Evolutionary conservation across 1,140 invertebrate genomes (phyloP), one percentile per base, ranked within the genome.

Genomic region (Lysiphlebus fabarum): DNA sequence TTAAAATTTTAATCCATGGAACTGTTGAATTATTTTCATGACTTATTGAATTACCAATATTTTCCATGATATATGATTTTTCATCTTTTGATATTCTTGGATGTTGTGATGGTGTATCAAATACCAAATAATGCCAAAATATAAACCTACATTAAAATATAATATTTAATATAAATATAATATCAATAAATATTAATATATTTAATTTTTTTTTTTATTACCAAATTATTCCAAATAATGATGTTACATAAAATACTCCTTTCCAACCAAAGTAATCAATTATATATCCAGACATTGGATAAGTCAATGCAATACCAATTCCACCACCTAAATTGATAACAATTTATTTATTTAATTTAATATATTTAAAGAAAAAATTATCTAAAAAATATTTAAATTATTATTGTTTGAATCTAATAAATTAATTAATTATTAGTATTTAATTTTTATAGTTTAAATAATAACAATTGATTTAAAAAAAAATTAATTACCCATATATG

Each of bases 1-100:
- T 86, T 1, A 91, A 65, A 48, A 96, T 90, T 2, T 75, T 62
- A 34, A 71, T 78, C 91, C 91, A 94, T 0, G 92, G 92, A 12
- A 86, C 17, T 26, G 17, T 82, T 4, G 80, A 73, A 3, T 75
- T 70, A 73, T 78, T 70, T 61, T 70, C 36, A 41, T 26, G 17
- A 26, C 75, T 78, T 12, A 82, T 68, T 0, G 80, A 81, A 3
- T 78, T 66, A 0, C 81, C 80, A 12, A 88, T 64, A 61, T 81
- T 80, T 6, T 80, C 79, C n/a, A 84, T 64, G 42, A 89, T 88
- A 42, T 82, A 83, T 12, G 81, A 77, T 45, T 73, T 80, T 72
- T 95, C 93, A 1, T 83, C 74, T 1, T 80, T 69, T 0, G 83
- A 83, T 54, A 95, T 94, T 11, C 87, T 77, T 0, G 89, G 89